Base-by-base conservation (phyloP, 2,797 vertebrate genomes). In the Kryptopterus vitreolus region DNA sequence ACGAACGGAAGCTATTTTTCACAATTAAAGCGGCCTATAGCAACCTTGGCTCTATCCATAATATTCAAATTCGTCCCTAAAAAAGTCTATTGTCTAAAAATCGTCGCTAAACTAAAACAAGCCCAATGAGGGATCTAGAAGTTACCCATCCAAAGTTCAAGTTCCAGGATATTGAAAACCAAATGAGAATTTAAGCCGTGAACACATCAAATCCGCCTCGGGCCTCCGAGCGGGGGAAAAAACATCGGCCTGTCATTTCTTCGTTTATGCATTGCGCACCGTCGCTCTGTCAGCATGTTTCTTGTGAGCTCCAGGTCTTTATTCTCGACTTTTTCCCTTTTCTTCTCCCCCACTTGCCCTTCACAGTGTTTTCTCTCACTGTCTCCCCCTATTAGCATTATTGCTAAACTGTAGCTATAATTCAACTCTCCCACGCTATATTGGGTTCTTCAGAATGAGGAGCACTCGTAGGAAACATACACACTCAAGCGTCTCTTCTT, bases 181-280 rank as follows among this genome's bases (percentile, higher is more conserved):
- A 78, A 78, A 62, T 52, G 55, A 79, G 70, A 75, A 61, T 82
- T 59, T 69, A 79, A 75, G 74, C 75, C 52, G 9, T 63, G 59
- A 46, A 71, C 62, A 50, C 66, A 76, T 77, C 57, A 59, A 81
- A 59, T 53, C 26, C 63, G 81, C 76, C 81, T 66, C 68, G 62
- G 76, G 81, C 81, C 81, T 66, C 52, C 57, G 62, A 78, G 61
- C 76, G 75, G 61, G 38, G 24, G n/a, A n/a, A 74, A 70, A 68
- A 59, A 75, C 53, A 52, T 55, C 18, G 15, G 29, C 50, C 43
- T 82, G 81, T 74, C 68, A 73, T 65, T 73, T 77, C 61, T 82
- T 74, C 62, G 69, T 74, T 78, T 65, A 33, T 76, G 46, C 31
- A 63, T 77, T 62, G 76, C 77, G 22, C 62, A 59, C 68, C 53